Base-by-base conservation (phyloP, 2,113 vertebrate genomes). In the Nannospalax galili region DNA sequence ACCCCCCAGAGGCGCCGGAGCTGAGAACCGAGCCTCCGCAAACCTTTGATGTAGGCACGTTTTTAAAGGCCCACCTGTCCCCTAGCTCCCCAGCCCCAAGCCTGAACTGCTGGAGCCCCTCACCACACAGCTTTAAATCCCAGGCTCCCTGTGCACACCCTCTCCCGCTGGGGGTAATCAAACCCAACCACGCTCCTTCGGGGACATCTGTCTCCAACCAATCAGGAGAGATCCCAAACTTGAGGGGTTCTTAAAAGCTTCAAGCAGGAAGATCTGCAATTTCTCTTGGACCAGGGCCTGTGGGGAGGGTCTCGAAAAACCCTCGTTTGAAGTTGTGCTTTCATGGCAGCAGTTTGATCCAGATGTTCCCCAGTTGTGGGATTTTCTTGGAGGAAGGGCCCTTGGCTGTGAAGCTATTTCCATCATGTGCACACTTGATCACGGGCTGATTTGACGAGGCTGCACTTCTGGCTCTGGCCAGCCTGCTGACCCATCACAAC, bases 281-380 rank as follows among this genome's bases (percentile, higher is more conserved):
- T 97, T 97, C 97, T 98, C 96, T 97, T 94, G 96, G 94, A 97
- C 91, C 80, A 28, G 70, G 79, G 96, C 96, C 96, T 94, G 96
- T 77, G 96, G 97, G 95, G 95, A 97, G 95, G 97, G 97, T 93
- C 32, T 26, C 96, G 93, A 14, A 84, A 95, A 97, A 95, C 91
- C 97, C 79, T 97, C 94, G 93, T 97, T 97, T 97, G 96, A 97
- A 95, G 96, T 98, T 95, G 94, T 30, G 45, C 97, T 97, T 97
- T 97, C 97, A 97, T 96, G 97, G 95, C 92, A 97, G 94, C 1
- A n/a, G 95, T 92, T 95, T 95, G 93, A 94, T 95, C 97, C 98
- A 98, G 98, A 98, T 98, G 98, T 98, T 98, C 77, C 95, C 85
- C 97, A 98, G 97, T 98, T 98, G 97, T 96, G 96, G 96, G 93